Evolutionary conservation across 2,888 invertebrate species (phyloP), one percentile per base, ranked within the genome.

Genomic region (Parnassius apollo): DNA sequence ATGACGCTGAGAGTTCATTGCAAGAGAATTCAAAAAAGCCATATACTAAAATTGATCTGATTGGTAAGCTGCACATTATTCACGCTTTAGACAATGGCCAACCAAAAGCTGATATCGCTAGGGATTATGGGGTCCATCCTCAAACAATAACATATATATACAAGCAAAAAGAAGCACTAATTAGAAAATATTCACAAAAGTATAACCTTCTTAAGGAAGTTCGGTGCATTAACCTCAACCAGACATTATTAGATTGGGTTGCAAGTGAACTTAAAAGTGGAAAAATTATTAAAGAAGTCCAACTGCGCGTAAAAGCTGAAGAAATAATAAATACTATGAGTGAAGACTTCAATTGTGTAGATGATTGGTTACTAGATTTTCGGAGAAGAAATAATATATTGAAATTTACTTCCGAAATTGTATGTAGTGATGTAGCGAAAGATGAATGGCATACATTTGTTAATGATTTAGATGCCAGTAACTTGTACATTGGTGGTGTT

Each of bases 11-110:
- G 2, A 57, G 53, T 57, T 57, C 42, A 48, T 51, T 25, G 2
- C 45, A 54, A 55, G 61, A 61, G 25, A 55, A 18, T 50, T n/a
- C 58, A 9, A 62, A 58, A 13, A 66, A 62, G 42, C 64, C 70
- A 7, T 68, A 63, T 18, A 66, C 61, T 2, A 76, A 73, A 68
- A 76, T 78, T 51, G 75, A 77, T 61, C 67, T 70, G 55, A 70
- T 74, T 53, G 72, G 68, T 48, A 77, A 78, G 65, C 65, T 79
- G 57, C 76, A 75, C 66, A 70, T 78, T 60, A 78, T 79, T 63
- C 74, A 75, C 65, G 77, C 79, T 51, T 62, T 79, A 60, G 79
- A 78, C 60, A 78, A 73, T 61, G 79, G 78, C 18, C 73, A 75
- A 55, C 73, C 73, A 53, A 75, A 74, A 71, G 66, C 75, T 18